A percentile compares a stretch with the other conserved stretches of the same genome.
These are phyloP conservation scores for Morinoia aosen DNA, from an alignment of 2,888 invertebrate species.

Conservation along the genomic window DNA sequence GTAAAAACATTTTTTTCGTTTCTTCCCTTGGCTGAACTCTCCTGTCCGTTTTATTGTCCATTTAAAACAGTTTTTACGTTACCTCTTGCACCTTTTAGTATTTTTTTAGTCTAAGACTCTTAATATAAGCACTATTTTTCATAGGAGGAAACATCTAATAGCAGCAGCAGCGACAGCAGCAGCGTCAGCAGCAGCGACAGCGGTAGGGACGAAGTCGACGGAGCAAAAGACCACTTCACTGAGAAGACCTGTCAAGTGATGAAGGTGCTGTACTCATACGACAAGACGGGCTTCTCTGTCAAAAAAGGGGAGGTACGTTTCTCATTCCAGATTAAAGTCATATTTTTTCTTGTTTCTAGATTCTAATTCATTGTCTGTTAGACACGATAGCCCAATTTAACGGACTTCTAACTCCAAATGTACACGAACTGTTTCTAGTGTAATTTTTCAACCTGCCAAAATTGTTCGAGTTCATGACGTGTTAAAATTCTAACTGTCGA, in stretches of 20 bases:
- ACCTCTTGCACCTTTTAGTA: background rate
- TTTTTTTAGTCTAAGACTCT: background rate
- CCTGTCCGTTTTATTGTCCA: too few species aligned
- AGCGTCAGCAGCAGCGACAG: constrained; percentile 12
- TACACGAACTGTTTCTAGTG: too few species aligned
- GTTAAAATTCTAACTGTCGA: too few species aligned
- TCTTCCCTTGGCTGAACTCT: too few species aligned
- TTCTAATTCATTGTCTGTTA: too few species aligned
- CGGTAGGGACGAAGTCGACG: background rate
- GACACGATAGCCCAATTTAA: too few species aligned
- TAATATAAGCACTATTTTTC: background rate
- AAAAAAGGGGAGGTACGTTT: constrained; percentile 16
- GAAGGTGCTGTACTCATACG: background rate
- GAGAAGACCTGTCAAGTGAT: background rate
- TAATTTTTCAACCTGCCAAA: too few species aligned
- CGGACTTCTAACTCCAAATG: too few species aligned
- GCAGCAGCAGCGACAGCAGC: background rate
- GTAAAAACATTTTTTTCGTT: too few species aligned
- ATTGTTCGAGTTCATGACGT: too few species aligned
- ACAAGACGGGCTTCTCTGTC: background rate
- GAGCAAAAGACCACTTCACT: background rate
- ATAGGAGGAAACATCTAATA: background rate
- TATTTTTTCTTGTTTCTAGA: background rate
- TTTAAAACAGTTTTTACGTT: background rate
- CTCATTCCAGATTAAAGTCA: background rate